Conservation (phyloP, 2,113 vertebrate genomes). For the Phalacrocorax carbo region DNA sequence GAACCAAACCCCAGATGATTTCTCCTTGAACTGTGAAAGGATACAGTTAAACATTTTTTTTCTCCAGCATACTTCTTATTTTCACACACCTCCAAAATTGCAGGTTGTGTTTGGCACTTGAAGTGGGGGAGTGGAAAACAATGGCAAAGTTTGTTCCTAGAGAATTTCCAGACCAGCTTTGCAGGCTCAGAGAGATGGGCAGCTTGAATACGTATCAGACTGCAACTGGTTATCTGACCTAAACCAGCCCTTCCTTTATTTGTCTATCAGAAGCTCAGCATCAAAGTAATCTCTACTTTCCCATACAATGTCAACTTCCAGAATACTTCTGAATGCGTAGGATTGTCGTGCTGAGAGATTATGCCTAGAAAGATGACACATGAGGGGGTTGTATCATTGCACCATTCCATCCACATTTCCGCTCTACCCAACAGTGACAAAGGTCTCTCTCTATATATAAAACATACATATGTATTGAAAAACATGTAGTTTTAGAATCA, state of each 20-base stretch:
- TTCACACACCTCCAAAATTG: constrained; percentile 31
- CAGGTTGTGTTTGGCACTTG: background rate
- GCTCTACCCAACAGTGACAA: background rate
- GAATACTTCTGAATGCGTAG: background rate
- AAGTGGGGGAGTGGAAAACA: background rate
- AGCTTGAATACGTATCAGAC: background rate
- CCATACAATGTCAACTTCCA: background rate
- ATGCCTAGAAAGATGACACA: constrained; percentile 21
- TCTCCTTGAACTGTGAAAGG: background rate
- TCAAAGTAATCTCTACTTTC: constrained; percentile 27
- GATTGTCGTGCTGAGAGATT: constrained; percentile 12
- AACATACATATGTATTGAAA: constrained; percentile 26
- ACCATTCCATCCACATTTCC: constrained; percentile 28
- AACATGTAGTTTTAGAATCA: background rate
- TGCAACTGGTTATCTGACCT: background rate
- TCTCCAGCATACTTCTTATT: background rate
- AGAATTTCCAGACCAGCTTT: constrained; percentile 21
- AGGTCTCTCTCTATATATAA: background rate
- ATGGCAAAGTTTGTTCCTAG: constrained; percentile 8
- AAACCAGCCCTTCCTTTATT: constrained; percentile 4
- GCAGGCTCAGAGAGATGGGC: background rate
- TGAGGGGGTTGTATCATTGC: background rate
- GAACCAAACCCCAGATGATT: background rate
- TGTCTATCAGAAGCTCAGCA: background rate
- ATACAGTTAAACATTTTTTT: background rate